A percentile compares a stretch with the other conserved stretches of the same genome.
phyloP scores from a whole-genome alignment of 2,888 invertebrate genomes.

The Pedicia rivosa region DNA sequence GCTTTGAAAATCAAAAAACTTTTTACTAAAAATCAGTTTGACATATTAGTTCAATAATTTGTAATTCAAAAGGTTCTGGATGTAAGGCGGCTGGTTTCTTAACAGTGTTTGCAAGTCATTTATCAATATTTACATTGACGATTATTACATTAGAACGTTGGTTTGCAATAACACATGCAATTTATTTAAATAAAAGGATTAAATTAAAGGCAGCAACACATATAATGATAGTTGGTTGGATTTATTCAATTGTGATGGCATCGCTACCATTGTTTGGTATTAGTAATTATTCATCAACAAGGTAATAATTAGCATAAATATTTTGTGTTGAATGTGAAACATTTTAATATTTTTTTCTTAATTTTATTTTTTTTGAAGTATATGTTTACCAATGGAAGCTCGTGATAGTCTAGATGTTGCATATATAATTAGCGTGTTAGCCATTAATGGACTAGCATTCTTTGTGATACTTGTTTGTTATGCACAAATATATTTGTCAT shows the following conservation, averaged over 20 bases:
- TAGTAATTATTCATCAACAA: constrained; percentile 76
- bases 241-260: constrained; percentile 61
- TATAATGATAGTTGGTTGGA: constrained; percentile 66
- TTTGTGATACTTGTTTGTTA: constrained; percentile 71
- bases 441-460: constrained; percentile 67
- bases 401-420: constrained; percentile 48
- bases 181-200: constrained; percentile 66
- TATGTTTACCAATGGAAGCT: constrained; percentile 78
- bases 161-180: constrained; percentile 70
- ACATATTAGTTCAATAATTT: too few species aligned
- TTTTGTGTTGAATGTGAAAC: not conserved
- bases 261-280: constrained; percentile 65
- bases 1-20: too few species aligned
- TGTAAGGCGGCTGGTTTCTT: constrained; percentile 78
- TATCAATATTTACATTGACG: constrained; percentile 75
- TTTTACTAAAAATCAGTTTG: too few species aligned
- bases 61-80: constrained; percentile 51
- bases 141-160: constrained; percentile 74
- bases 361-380: constrained; percentile 33
- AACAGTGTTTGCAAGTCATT: constrained; percentile 72
- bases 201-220: constrained; percentile 52
- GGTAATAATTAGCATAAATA: constrained; percentile 27
- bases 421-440: constrained; percentile 57
- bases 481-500: constrained; percentile 67
- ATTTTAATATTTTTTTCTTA: constrained; percentile 1